Base-by-base conservation (phyloP, 2,888 invertebrate genomes). In the Torymus tubicola region DNA sequence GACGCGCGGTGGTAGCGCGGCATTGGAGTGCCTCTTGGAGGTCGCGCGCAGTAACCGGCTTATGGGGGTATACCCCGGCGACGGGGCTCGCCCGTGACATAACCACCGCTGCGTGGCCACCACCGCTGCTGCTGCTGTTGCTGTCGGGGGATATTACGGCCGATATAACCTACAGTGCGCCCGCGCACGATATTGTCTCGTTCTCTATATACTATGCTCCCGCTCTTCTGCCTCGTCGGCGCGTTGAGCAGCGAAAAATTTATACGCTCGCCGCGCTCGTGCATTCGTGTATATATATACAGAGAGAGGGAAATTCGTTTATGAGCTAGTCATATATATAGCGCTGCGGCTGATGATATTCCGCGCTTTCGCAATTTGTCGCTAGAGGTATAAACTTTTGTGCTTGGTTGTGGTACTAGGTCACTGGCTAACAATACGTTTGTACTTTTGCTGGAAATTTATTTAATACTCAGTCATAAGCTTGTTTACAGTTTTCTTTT, bases 1-100 rank as follows among this genome's bases (percentile, higher is more conserved):
- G 31, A 1, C 31, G 31, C 31, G 3, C 24, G 24, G 24, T 3
- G 24, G 24, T 24, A 3, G 31, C 24, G 55, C 53, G 55, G 24
- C 24, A 31, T 31, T 18, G 31, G 50, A 64, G 18, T 16, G 31
- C 18, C 50, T 72, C 67, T 53, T 61, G 42, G 71, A 78, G 78
- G 69, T 78, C 74, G 65, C 63, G 61, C 63, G 57, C 80, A 69
- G 71, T 71, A 74, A 75, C 75, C 70, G 80, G 64, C 74, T 70
- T 74, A 74, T 60, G 53, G 68, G 21, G 72, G 50, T 21, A 10
- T 67, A n/a, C n/a, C 21, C 18, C 31, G 24, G 58, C 8, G 57
- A 58, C 55, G 4, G 11, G 11, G 24, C 67, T 18, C 52, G 50
- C n/a, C 31, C 31, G n/a, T 71, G 70, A 64, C 77, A 64, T 78